phyloP scores from a whole-genome alignment of 1,140 invertebrate species.

The Lepidurus apus region DNA sequence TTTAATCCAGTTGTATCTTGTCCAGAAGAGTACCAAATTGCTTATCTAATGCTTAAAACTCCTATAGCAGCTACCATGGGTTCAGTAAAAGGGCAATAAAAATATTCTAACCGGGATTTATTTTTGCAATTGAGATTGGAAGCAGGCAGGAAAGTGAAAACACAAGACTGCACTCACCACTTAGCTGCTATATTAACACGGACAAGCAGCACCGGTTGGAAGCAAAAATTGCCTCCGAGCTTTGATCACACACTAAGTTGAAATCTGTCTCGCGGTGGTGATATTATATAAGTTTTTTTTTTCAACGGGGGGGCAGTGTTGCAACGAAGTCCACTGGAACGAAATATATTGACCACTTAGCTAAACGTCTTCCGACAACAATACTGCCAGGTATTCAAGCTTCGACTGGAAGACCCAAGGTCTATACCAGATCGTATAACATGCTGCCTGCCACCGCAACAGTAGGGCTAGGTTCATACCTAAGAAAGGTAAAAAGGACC shows the following conservation, averaged over 20 bases:
- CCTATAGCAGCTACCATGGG: too few relatives aligned
- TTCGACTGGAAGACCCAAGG: background rate
- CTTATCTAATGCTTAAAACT: too few relatives aligned
- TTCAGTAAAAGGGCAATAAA: background rate
- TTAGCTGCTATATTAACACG: background rate
- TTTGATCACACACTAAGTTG: background rate
- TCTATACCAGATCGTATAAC: constrained; percentile 10
- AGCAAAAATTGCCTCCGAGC: background rate
- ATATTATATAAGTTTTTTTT: background rate
- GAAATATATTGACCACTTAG: constrained; percentile 7
- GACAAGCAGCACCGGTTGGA: background rate
- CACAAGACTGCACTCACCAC: constrained; percentile 13
- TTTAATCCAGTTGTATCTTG: background rate
- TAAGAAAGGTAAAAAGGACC: background rate
- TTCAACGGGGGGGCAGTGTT: background rate
- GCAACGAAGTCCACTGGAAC: background rate
- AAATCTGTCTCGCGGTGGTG: background rate
- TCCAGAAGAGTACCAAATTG: too few relatives aligned
- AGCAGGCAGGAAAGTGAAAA: background rate
- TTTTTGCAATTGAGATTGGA: background rate
- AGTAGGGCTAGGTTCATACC: background rate
- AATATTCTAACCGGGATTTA: background rate
- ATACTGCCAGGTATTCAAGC: background rate
- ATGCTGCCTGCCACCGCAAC: constrained; percentile 7
- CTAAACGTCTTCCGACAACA: background rate